Base-by-base conservation (phyloP, 1,140 invertebrate genomes). In the Drosophila grimshawi region DNA sequence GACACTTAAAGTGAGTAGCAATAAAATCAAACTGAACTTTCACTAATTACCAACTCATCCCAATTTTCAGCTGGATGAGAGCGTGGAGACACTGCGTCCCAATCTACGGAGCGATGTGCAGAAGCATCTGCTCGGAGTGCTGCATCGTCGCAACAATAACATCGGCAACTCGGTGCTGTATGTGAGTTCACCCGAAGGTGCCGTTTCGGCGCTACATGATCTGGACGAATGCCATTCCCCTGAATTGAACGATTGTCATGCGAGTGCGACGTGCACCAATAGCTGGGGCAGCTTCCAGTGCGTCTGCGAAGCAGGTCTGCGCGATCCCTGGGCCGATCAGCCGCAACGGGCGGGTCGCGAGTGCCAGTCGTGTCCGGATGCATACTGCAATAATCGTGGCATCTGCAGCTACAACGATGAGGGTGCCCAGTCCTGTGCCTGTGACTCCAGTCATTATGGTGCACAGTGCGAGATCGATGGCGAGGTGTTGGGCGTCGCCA, bases 231-330 rank as follows among this genome's bases (percentile, higher is more conserved):
- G 98, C 81, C 94, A 95, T 0, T 95, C 96, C 0, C 91, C 94
- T 5, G 97, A 98, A 55, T 92, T 98, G 6, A 97, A 99, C 91
- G 98, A 99, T 92, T 99, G 98, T 83, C 96, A 97, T 76, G 94
- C 95, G 6, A 94, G 96, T 55, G 98, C 96, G 0, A 94, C 93
- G 2, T 99, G 98, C 93, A 95, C 95, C 35, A 99, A 99, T 92
- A 95, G 95, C 1, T 98, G 97, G 94, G 98, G 98, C 8, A 96
- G 96, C 5, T 99, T 98, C 80, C 93, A 93, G 62, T 99, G 98
- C 81, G 93, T 93, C 3, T 99, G 98, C 88, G 95, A 95, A 4
- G 92, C 95, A 5, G 97, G 97, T 3, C 96, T 96, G 29, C 95
- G 95, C 32, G 97, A 97, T 93, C 95, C 95, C 8, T 95, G 95